These are phyloP conservation scores for Apamea sordens DNA, from an alignment of 2,888 invertebrate species.

Conservation along the genomic window DNA sequence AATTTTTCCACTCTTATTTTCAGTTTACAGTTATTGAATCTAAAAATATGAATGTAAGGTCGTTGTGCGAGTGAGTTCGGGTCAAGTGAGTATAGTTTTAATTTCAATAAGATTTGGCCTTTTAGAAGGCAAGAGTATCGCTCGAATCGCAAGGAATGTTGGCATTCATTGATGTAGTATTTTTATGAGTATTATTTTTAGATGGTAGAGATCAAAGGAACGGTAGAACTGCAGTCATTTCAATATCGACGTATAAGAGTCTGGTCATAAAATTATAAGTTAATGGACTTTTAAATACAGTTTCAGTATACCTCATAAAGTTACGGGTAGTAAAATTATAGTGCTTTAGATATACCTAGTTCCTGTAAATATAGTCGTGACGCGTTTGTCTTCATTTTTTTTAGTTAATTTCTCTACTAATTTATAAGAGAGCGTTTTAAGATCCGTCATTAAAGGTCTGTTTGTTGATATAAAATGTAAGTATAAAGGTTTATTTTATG, in stretches of 20 bases:
- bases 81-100: constrained; percentile 40
- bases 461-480: neutral
- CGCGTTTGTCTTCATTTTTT: neutral
- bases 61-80: constrained; percentile 27
- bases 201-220: constrained; percentile 36
- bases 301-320: neutral
- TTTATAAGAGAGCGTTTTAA: no score
- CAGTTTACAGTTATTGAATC: constrained; percentile 13
- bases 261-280: constrained; percentile 10
- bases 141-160: constrained; percentile 35
- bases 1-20: constrained; percentile 6
- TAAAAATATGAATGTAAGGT: constrained; percentile 39
- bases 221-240: constrained; percentile 5
- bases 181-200: constrained; percentile 49
- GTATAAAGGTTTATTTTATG: no score
- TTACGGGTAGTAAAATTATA: neutral
- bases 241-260: constrained; percentile 6
- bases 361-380: neutral
- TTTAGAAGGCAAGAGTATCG: constrained; percentile 44
- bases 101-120: constrained; percentile 43
- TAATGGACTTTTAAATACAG: neutral
- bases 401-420: no score
- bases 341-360: neutral
- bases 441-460: no score
- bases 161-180: constrained; percentile 43